Evolutionary conservation across 2,888 invertebrate species (phyloP).

Genomic region (Lagria hirta): DNA sequence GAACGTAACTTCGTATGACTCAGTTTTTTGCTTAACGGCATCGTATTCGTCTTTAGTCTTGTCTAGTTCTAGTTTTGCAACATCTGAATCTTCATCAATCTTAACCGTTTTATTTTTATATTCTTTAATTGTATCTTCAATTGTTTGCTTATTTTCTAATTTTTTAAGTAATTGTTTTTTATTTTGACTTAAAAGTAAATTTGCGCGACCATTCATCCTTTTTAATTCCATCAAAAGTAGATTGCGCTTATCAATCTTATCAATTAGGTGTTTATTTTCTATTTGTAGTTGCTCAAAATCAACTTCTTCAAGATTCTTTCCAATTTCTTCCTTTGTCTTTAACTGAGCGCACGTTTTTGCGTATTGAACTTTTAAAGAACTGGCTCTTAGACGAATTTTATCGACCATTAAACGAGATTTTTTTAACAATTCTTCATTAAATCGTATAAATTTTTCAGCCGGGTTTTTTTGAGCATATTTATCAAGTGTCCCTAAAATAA

Average conservation of each 20-base stretch:
- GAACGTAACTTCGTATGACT: constrained; percentile 54
- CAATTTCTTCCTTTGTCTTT: constrained; percentile 58
- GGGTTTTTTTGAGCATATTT: constrained; percentile 62
- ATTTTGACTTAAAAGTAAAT: constrained; percentile 57
- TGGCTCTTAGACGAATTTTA: constrained; percentile 59
- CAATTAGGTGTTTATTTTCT: constrained; percentile 57
- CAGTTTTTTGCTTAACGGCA: constrained; percentile 42
- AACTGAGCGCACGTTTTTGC: constrained; percentile 58
- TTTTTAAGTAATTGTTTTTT: constrained; percentile 60
- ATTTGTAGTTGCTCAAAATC: constrained; percentile 65
- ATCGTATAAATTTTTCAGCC: constrained; percentile 59
- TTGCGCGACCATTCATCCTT: constrained; percentile 59
- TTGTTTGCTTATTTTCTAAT: constrained; percentile 51
- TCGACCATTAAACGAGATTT: constrained; percentile 58
- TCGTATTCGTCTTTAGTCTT: constrained; percentile 45
- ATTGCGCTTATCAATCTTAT: constrained; percentile 58
- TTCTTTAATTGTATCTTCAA: constrained; percentile 52
- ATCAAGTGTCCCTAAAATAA: constrained; percentile 51
- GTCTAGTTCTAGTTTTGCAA: constrained; percentile 52
- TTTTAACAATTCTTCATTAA: constrained; percentile 62
- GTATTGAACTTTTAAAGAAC: constrained; percentile 58
- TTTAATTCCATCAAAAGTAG: constrained; percentile 59
- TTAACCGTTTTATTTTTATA: constrained; percentile 52
- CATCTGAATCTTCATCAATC: constrained; percentile 53
- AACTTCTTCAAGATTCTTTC: constrained; percentile 59